Evolutionary conservation across 2,888 invertebrate species (phyloP), one percentile per base, ranked within the genome.

Genomic region (Aphodius sticticus): DNA sequence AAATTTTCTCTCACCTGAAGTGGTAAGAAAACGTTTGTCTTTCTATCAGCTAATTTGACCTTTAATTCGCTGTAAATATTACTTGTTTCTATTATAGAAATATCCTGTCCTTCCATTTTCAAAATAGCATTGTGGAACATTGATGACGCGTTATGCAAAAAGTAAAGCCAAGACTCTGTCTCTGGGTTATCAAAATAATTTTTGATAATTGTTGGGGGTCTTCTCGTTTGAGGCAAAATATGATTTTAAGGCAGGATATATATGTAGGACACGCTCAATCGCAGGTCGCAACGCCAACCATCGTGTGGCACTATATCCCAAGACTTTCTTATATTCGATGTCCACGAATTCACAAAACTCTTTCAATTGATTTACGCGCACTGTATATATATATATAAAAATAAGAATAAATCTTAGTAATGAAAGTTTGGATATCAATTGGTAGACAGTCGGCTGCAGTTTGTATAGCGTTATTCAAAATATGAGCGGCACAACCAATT

Each of bases 351-450:
- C 76, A n/a, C 76, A 5, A 76, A 76, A 76, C 5, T 76, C 76
- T 76, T 36, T 36, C 37, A 35, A 76, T 76, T 76, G 36, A 76
- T 76, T 76, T 6, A 76, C 76, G 14, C 76, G 76, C 3, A 76
- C 76, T 76, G 76, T 76, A 76, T 76, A 76, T 35, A 76, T 36
- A 76, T n/a, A n/a, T n/a, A n/a, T n/a, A n/a, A n/a, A n/a, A n/a
- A n/a, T n/a, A n/a, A n/a, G n/a, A n/a, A n/a, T n/a, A n/a, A n/a
- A n/a, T n/a, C n/a, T n/a, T n/a, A n/a, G n/a, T n/a, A n/a, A n/a
- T n/a, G n/a, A n/a, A n/a, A n/a, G n/a, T n/a, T n/a, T n/a, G n/a
- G n/a, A n/a, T n/a, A n/a, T n/a, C n/a, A n/a, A n/a, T n/a, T n/a
- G n/a, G n/a, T n/a, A n/a, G n/a, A n/a, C n/a, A n/a, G n/a, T n/a